These are phyloP conservation scores for Gavialis gangeticus DNA, from an alignment of 2,113 vertebrate species.

Conservation along the genomic window DNA sequence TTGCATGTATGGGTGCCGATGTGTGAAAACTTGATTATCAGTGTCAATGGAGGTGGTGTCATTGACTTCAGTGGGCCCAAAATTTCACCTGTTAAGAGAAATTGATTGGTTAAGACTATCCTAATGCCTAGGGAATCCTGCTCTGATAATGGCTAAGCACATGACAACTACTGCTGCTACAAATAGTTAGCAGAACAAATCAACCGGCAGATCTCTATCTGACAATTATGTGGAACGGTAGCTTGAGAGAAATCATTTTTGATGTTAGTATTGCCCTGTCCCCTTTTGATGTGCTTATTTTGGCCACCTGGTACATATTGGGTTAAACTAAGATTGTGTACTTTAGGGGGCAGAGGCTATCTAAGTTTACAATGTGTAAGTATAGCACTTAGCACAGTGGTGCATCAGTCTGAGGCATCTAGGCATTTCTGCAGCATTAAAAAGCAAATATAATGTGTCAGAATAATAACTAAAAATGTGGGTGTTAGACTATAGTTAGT, in stretches of 20 bases:
- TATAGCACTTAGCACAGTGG: fast-evolving
- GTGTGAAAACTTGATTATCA: neutral
- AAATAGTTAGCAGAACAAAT: neutral
- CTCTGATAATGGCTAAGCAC: neutral
- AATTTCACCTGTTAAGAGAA: neutral
- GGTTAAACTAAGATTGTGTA: fast-evolving
- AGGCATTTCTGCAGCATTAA: neutral
- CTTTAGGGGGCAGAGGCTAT: neutral
- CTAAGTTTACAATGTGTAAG: fast-evolving
- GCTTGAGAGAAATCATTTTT: neutral
- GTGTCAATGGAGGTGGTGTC: neutral
- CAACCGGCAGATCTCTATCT: neutral
- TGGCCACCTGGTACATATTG: fast-evolving
- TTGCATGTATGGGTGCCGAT: neutral
- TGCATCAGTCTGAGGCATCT: fast-evolving
- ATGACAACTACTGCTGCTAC: no score
- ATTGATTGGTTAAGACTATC: neutral
- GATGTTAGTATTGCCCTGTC: neutral
- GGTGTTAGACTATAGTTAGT: neutral
- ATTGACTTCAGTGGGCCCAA: neutral
- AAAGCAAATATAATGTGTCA: neutral
- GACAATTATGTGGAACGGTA: neutral
- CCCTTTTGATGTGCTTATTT: fast-evolving
- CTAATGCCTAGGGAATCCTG: neutral
- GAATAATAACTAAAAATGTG: neutral